A percentile compares a stretch with the other conserved stretches of the same genome.
These are phyloP conservation scores for Rhizoglyphus robini DNA, from an alignment of 1,140 invertebrate species.

Conservation along the genomic window DNA sequence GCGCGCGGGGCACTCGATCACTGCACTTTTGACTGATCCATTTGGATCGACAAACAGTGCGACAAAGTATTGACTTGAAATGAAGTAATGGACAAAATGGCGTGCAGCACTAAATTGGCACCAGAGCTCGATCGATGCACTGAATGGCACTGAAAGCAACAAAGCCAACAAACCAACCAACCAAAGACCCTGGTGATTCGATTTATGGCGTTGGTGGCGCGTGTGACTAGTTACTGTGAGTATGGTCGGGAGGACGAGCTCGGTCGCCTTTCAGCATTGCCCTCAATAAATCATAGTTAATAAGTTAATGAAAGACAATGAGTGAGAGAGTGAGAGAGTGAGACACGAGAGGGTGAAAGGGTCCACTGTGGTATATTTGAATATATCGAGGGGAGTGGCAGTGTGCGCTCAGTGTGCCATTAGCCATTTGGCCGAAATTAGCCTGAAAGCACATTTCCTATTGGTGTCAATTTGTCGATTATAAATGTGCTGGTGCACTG, in stretches of 20 bases:
- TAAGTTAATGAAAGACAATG: conserved; percentile 13
- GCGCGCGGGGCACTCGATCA: not conserved
- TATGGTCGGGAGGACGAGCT: no score
- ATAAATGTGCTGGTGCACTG: not conserved
- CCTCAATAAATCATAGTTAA: conserved; percentile 12
- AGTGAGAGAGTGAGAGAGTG: not conserved
- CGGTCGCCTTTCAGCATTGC: no score
- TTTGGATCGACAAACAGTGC: not conserved
- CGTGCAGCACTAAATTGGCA: no score
- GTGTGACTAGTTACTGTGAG: no score
- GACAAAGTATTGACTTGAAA: no score
- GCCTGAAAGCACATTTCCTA: conserved; percentile 15
- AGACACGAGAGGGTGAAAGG: not conserved
- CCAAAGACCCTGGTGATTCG: no score
- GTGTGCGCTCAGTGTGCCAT: not conserved
- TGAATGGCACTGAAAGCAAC: no score
- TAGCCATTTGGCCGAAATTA: not conserved
- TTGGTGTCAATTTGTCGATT: conserved; percentile 12
- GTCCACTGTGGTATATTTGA: not conserved
- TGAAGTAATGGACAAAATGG: not conserved
- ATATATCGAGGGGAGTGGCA: not conserved
- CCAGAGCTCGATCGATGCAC: no score
- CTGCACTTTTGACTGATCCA: not conserved
- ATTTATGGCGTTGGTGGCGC: no score
- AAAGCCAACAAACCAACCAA: no score